A percentile compares a stretch with the other conserved stretches of the same genome.
These are phyloP conservation scores for Ophion ellenae DNA, from an alignment of 2,888 invertebrate species.

Conservation along the genomic window DNA sequence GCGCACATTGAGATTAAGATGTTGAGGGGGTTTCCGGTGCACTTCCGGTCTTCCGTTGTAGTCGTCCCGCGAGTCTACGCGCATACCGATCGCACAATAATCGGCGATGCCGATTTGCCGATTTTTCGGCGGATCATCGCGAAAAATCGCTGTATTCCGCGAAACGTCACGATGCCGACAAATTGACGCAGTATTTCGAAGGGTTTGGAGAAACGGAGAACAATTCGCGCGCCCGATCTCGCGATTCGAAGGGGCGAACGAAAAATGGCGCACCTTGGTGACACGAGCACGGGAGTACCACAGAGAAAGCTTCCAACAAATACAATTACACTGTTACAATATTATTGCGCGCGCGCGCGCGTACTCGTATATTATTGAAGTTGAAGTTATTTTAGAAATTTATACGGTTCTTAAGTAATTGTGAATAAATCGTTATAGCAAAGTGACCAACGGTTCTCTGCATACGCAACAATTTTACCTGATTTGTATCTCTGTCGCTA, in stretches of 20 bases:
- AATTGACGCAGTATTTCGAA: not conserved
- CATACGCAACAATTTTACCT: constrained; percentile 6
- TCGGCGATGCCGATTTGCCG: not conserved
- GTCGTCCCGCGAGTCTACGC: not conserved
- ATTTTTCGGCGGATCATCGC: not conserved
- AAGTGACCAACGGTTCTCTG: not conserved
- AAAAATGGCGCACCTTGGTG: not conserved
- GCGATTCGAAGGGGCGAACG: not conserved
- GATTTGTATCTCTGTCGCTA: not conserved
- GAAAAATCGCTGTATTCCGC: not conserved
- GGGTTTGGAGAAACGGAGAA: not conserved
- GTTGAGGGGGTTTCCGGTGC: not conserved
- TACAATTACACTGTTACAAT: not conserved
- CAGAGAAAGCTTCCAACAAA: constrained; percentile 1
- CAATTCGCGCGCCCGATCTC: not conserved
- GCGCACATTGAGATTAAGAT: constrained; percentile 33
- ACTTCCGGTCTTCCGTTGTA: not conserved
- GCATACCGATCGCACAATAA: not conserved
- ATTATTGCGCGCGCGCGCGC: not conserved
- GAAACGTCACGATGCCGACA: no score
- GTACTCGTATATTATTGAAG: not conserved
- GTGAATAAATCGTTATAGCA: constrained; percentile 12
- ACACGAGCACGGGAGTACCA: not conserved
- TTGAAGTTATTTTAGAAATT: not conserved
- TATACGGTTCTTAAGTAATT: constrained; percentile 2